phyloP scores from a whole-genome alignment of 2,113 vertebrate genomes.

The Neotoma lepida region DNA sequence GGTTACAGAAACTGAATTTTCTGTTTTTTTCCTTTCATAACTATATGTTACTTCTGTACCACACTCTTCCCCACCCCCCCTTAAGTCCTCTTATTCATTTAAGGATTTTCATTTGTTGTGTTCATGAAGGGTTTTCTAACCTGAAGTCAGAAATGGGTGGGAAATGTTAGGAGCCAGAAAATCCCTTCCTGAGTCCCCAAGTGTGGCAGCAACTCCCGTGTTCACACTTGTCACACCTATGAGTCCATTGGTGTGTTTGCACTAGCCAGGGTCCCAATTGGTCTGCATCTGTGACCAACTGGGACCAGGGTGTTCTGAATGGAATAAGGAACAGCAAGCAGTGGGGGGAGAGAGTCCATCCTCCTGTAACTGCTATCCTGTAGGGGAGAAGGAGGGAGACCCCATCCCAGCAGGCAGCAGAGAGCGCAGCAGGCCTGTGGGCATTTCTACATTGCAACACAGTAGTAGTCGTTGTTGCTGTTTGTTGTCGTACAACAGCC shows the following conservation, averaged over 20 bases:
- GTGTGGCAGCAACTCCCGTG: neutral
- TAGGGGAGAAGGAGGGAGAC: neutral
- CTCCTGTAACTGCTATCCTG: neutral
- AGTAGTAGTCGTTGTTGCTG: neutral
- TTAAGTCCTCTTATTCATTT: neutral
- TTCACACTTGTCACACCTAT: neutral
- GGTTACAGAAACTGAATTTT: neutral
- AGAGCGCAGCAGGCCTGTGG: neutral
- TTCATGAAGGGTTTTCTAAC: neutral
- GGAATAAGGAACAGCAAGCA: rapidly evolving
- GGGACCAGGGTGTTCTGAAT: neutral
- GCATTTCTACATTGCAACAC: neutral
- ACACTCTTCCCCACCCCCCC: neutral
- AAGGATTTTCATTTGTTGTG: neutral
- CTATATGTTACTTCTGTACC: neutral
- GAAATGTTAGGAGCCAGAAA: neutral
- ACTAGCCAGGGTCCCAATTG: neutral
- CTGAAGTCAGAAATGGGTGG: neutral
- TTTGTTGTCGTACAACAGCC: neutral
- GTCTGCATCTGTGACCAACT: neutral
- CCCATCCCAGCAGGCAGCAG: too few species aligned
- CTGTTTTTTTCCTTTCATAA: neutral
- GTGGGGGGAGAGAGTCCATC: neutral
- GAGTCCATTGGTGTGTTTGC: neutral
- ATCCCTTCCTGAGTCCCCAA: neutral